Percentiles rank a stretch among this genome's conserved stretches.
phyloP scores from a whole-genome alignment of 2,888 invertebrate species.

The Leucoma salicis region DNA sequence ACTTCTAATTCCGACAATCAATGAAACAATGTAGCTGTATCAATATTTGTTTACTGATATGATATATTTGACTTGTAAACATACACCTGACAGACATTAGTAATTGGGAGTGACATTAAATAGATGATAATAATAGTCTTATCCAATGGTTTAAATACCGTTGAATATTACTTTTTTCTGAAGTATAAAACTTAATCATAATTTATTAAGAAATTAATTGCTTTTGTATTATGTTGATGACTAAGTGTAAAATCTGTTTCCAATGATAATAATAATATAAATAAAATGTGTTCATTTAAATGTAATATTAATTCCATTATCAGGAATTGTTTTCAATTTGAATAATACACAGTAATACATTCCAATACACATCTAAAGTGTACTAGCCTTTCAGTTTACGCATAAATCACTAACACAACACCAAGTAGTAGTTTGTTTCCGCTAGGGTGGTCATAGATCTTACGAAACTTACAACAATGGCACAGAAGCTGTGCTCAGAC shows the following conservation, averaged over 20 bases:
- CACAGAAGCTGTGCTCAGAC: constrained; percentile 64
- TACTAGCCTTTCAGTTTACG: background rate
- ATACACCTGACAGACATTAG: constrained; percentile 13
- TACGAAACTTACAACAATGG: constrained; percentile 73
- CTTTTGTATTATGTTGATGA: no score
- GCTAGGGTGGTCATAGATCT: constrained; percentile 57
- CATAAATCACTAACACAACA: constrained; percentile 13
- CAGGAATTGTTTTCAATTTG: constrained; percentile 3
- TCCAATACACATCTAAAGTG: background rate
- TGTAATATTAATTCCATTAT: constrained; percentile 5
- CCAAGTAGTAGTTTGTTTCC: constrained; percentile 48
- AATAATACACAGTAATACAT: constrained; percentile 1
- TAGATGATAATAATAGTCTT: constrained; percentile 1
- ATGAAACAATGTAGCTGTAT: background rate
- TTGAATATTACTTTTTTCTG: no score
- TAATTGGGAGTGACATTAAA: constrained; percentile 6
- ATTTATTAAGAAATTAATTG: no score
- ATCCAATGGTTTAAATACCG: no score
- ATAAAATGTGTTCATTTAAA: constrained; percentile 8
- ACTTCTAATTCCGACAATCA: background rate
- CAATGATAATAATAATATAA: background rate
- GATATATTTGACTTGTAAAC: constrained; percentile 10
- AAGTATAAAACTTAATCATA: background rate
- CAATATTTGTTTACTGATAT: constrained; percentile 20
- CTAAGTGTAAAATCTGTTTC: no score